phyloP scores from a whole-genome alignment of 2,797 vertebrate species.

The Diplodus sargus region DNA sequence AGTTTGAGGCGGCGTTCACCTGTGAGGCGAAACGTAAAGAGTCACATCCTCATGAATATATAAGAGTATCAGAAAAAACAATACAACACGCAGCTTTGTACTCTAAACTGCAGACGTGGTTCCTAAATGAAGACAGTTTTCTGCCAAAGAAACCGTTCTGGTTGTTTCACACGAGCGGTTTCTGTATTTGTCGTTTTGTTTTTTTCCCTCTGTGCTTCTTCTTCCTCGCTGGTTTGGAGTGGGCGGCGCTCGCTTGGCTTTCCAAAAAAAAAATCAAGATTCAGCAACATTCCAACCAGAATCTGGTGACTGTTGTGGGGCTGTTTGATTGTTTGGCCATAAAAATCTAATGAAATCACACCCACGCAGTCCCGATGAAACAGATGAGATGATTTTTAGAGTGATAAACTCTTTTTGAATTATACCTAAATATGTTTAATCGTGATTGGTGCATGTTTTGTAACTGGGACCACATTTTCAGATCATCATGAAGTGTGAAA shows the following conservation, averaged over 20 bases:
- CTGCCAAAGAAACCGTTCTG: background rate
- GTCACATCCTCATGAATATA: background rate
- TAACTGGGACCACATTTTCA: background rate
- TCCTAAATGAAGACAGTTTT: background rate
- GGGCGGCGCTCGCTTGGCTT: background rate
- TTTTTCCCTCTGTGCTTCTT: background rate
- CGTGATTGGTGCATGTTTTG: background rate
- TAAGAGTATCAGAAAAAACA: background rate
- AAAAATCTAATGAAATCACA: background rate
- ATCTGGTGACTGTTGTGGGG: background rate
- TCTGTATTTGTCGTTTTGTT: background rate
- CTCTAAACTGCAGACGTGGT: background rate
- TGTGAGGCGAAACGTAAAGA: background rate
- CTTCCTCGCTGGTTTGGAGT: background rate
- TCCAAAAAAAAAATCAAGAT: background rate
- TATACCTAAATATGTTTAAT: background rate
- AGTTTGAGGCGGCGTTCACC: constrained; percentile 27
- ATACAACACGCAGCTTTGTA: background rate
- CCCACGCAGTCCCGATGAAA: background rate
- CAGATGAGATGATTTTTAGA: background rate
- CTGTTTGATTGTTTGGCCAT: background rate
- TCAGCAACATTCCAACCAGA: background rate
- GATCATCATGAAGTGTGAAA: no score
- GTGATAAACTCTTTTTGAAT: background rate
- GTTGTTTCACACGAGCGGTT: background rate